Base-by-base conservation (phyloP, 2,888 invertebrate genomes). In the Apamea monoglypha region DNA sequence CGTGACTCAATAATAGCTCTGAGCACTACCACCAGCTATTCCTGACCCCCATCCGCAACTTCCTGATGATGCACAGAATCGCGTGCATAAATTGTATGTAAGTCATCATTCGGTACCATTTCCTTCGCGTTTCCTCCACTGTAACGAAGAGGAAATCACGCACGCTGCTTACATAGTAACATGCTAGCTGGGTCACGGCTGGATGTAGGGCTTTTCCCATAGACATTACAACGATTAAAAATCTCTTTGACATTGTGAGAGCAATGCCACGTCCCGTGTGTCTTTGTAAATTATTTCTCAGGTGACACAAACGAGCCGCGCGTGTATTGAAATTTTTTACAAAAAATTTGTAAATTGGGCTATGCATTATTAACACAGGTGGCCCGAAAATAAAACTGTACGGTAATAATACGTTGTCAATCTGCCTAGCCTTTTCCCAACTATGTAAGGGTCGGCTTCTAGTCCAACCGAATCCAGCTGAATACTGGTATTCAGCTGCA, bases 131-230 rank as follows among this genome's bases (percentile, higher is more conserved):
- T 88, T 86, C 83, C 83, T 84, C 50, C 56, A 73, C 47, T 21
- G 47, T 84, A 59, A 81, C 47, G 32, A 71, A 81, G 64, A 82
- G 87, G 86, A 86, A 88, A 88, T 86, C 88, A 88, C 88, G 88
- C 81, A 88, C 61, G 73, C 68, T 70, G 47, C 7, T n/a, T 29
- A 25, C n/a, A 44, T 71, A 59, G 44, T 3, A 32, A 68, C 84
- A 77, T 72, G 67, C 59, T 47, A 69, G 72, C 61, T 69, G 16
- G 72, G 63, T 82, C 77, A 77, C 18, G 21, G 53, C 10, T 69
- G 8, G 25, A 50, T 70, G 12, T 81, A 64, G 40, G 53, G 44
- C 8, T 64, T 59, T 81, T 64, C 10, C 14, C 68, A 44, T 25
- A 53, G 32, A n/a, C 3, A 56, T 36, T 56, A n/a, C 1, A 7